Percentiles rank a stretch among this genome's conserved stretches.
Evolutionary conservation across 1,140 invertebrate genomes (phyloP).

Genomic region (Coenobita brevimanus): DNA sequence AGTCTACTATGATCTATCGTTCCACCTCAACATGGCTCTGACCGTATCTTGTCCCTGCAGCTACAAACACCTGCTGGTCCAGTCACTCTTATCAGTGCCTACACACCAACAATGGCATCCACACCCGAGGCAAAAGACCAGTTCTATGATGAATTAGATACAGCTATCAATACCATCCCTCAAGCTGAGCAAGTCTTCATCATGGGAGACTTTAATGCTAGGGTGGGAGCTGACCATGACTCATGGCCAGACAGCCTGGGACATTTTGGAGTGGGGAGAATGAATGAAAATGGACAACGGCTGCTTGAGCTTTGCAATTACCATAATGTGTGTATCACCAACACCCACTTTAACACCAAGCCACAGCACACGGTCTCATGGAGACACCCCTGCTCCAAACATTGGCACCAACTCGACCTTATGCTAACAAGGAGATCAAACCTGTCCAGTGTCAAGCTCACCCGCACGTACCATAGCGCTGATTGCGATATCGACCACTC

Average conservation of each 20-base stretch:
- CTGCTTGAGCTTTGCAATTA: background rate
- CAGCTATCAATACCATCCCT: no score
- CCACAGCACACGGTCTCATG: background rate
- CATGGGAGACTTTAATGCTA: background rate
- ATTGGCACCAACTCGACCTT: background rate
- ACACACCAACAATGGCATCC: no score
- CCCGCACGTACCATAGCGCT: background rate
- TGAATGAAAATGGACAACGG: slow-evolving; percentile 6
- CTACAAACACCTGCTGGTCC: no score
- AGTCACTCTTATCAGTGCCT: no score
- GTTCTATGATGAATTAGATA: no score
- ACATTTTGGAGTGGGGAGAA: background rate
- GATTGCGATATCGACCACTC: background rate
- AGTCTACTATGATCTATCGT: no score
- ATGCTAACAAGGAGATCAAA: background rate
- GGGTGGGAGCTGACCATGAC: no score
- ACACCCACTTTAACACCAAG: background rate
- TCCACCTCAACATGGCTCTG: no score
- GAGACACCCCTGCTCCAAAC: background rate
- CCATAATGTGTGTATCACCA: background rate
- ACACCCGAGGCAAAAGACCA: no score
- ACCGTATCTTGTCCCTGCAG: no score
- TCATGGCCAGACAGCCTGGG: background rate
- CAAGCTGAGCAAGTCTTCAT: no score
- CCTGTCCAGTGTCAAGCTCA: background rate